Percentiles rank a stretch among this genome's conserved stretches.
phyloP scores from a whole-genome alignment of 2,888 invertebrate genomes.

The Tipula vernalis region DNA sequence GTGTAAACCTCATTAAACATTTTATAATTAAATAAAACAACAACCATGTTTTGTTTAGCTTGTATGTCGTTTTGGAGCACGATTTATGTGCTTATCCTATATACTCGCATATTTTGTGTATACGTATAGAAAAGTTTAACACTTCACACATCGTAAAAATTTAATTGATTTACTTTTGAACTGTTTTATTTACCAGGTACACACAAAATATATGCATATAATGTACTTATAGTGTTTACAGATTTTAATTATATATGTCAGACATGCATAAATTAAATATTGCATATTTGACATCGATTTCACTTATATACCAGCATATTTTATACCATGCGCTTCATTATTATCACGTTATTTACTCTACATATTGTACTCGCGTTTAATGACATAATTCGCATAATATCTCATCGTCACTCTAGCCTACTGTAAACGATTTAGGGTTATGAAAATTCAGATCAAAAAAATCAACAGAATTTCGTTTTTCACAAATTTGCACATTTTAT shows the following conservation, averaged over 20 bases:
- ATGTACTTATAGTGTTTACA: background rate
- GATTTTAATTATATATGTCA: background rate
- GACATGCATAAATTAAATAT: background rate
- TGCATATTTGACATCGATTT: background rate
- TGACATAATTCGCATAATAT: background rate
- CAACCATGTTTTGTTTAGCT: background rate
- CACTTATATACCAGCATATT: background rate
- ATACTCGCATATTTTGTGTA: too few species aligned
- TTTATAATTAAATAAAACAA: background rate
- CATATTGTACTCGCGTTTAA: background rate
- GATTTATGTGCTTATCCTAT: background rate
- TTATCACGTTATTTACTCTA: background rate
- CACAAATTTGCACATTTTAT: background rate
- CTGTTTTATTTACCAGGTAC: background rate
- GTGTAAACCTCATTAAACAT: background rate
- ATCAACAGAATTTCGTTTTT: background rate
- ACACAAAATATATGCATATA: too few species aligned
- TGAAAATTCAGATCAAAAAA: background rate
- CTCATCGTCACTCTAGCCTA: background rate
- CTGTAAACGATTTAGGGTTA: background rate
- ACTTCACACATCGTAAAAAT: background rate
- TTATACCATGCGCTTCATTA: background rate
- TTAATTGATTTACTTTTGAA: background rate
- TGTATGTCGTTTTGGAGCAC: background rate
- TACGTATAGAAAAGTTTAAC: background rate